Evolutionary conservation across 2,113 vertebrate species (phyloP).

Genomic region (Eulemur rufifrons): DNA sequence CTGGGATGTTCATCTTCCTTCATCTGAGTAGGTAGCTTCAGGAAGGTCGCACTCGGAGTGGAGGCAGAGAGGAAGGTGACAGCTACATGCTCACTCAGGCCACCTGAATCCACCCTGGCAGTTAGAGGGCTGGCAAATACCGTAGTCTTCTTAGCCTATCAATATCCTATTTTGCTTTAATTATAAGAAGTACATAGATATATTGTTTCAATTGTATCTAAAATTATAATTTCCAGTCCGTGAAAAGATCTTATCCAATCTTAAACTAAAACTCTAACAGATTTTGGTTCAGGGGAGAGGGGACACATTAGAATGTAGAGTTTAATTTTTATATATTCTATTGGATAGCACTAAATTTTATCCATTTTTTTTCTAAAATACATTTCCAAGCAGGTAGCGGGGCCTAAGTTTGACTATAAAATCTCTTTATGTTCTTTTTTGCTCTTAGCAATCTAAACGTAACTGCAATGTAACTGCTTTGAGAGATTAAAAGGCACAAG

Average conservation of each 20-base stretch:
- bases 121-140: background rate
- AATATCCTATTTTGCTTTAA: background rate
- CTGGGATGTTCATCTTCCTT: background rate
- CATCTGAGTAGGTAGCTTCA: background rate
- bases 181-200: background rate
- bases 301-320: background rate
- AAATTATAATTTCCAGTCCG: background rate
- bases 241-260: background rate
- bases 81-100: background rate
- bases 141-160: background rate
- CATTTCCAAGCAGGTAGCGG: background rate
- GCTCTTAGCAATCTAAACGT: background rate
- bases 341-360: background rate
- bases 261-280: background rate
- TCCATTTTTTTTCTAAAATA: background rate
- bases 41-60: background rate
- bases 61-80: background rate
- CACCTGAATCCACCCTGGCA: background rate
- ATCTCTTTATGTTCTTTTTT: background rate
- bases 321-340: background rate
- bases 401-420: background rate
- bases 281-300: background rate
- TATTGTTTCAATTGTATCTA: background rate
- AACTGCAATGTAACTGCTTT: background rate
- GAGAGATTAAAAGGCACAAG: background rate